Evolutionary conservation across 2,888 invertebrate genomes (phyloP).

Genomic region (Caenorhabditis plicata): DNA sequence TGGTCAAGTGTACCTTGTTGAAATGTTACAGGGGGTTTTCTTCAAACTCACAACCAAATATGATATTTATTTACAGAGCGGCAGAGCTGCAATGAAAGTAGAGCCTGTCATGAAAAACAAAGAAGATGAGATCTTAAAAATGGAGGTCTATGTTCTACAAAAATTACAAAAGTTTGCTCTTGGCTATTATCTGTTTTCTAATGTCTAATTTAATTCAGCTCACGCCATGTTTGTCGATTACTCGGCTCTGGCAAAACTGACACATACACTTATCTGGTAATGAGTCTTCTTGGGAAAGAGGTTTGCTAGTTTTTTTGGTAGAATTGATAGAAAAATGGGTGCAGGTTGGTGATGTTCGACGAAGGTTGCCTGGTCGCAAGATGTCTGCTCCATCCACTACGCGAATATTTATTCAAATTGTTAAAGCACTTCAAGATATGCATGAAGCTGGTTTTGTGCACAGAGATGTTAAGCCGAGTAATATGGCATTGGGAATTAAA

Average conservation of each 20-base stretch:
- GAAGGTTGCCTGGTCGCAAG: constrained; percentile 41
- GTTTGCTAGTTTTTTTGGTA: constrained; percentile 8
- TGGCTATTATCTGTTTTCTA: neutral
- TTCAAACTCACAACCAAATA: too few species aligned
- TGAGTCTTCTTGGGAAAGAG: constrained; percentile 58
- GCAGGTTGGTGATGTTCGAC: constrained; percentile 42
- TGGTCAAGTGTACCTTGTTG: constrained; percentile 41
- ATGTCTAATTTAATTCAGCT: constrained; percentile 11
- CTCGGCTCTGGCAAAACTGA: constrained; percentile 42
- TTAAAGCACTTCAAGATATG: constrained; percentile 46
- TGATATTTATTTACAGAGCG: constrained; percentile 6
- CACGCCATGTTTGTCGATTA: constrained; percentile 48
- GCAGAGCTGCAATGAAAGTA: constrained; percentile 53
- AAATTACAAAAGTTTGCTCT: constrained; percentile 40
- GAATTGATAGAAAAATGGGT: neutral
- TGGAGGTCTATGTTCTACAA: constrained; percentile 54
- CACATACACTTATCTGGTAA: constrained; percentile 51
- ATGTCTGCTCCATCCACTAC: constrained; percentile 38
- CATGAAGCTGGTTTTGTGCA: constrained; percentile 56
- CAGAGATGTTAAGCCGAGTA: constrained; percentile 55
- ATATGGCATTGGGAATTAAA: constrained; percentile 48
- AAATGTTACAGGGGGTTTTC: constrained; percentile 16
- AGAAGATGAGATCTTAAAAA: constrained; percentile 60
- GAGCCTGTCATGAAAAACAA: constrained; percentile 52
- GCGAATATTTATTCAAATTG: constrained; percentile 46